Evolutionary conservation across 2,797 vertebrate genomes (phyloP), one percentile per base, ranked within the genome.

Genomic region (Tangara arthus): DNA sequence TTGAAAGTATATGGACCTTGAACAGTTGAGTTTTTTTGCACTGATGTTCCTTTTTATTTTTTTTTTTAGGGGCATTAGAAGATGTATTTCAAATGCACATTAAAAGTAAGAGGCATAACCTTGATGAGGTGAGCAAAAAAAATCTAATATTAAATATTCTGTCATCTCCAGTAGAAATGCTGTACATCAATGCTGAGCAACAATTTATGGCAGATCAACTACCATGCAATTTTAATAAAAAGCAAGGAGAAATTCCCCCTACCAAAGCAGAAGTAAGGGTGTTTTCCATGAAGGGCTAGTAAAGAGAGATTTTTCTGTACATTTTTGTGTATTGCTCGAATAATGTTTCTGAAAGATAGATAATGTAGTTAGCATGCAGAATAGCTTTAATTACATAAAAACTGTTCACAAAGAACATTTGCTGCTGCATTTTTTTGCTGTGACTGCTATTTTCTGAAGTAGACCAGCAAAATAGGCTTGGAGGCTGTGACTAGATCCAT

Each of bases 51-150:
- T 79, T 92, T 96, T 89, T 39, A 27, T 24, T 90, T 68, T 91
- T 35, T 35, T 95, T 94, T 96, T 94, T 90, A 90, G 96, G 93
- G 65, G 68, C 83, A 77, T 87, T 96, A 72, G 92, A 90, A 70
- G 90, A 92, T 82, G 37, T 94, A 72, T 96, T 98, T 94, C 83
- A 93, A 94, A 96, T 52, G 84, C 91, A 97, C 76, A 89, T 96
- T 91, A 83, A 87, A 90, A 94, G 86, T 55, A 94, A 81, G 90
- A 92, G 85, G 39, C 44, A 76, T 91, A 89, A 94, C 87, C 90
- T 97, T 89, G 82, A 94, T 93, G 81, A 96, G 72, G 95, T 96
- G 86, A 87, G 93, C 77, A 87, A 90, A 96, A 96, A 94, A 50
- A 88, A 1, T 82, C 65, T 72, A 32, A 90, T 89, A 91, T 90